Conservation (phyloP, 2,888 invertebrate species). For the Acanthoscelides obtectus region DNA sequence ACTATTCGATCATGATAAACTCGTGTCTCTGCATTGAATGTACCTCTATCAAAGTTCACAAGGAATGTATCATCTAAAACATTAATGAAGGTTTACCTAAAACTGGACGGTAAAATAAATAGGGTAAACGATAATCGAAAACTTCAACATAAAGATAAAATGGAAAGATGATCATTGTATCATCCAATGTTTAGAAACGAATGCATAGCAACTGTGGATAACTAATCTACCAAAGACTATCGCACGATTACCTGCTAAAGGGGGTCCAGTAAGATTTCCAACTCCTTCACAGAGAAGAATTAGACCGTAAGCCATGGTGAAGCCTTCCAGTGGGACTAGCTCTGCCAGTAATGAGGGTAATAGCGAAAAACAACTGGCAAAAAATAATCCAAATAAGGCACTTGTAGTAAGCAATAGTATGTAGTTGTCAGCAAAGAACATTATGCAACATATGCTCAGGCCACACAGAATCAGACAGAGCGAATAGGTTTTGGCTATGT, state of each 20-base stretch:
- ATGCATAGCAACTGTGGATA: too few relatives aligned
- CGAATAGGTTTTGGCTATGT: constrained; percentile 78
- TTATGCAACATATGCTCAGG: constrained; percentile 58
- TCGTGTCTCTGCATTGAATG: too few relatives aligned
- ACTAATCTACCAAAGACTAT: too few relatives aligned
- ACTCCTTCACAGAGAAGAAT: constrained; percentile 86
- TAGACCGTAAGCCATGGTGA: constrained; percentile 89
- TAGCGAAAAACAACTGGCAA: constrained; percentile 87
- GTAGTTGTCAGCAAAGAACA: constrained; percentile 41
- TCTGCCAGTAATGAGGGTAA: constrained; percentile 86
- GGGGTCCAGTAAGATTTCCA: constrained; percentile 88
- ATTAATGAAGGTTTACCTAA: too few relatives aligned
- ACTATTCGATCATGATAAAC: too few relatives aligned
- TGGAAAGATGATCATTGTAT: too few relatives aligned
- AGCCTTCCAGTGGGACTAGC: constrained; percentile 83
- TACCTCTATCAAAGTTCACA: too few relatives aligned
- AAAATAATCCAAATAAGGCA: constrained; percentile 80
- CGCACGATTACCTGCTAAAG: constrained; percentile 67
- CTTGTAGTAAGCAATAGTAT: constrained; percentile 36
- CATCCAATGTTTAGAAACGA: too few relatives aligned
- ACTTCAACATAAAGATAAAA: too few relatives aligned
- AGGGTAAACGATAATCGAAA: too few relatives aligned
- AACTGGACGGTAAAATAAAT: too few relatives aligned
- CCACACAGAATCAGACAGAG: constrained; percentile 69
- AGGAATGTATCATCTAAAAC: too few relatives aligned